These are phyloP conservation scores for Andrena minutula DNA, from an alignment of 2,888 invertebrate genomes.

Conservation along the genomic window DNA sequence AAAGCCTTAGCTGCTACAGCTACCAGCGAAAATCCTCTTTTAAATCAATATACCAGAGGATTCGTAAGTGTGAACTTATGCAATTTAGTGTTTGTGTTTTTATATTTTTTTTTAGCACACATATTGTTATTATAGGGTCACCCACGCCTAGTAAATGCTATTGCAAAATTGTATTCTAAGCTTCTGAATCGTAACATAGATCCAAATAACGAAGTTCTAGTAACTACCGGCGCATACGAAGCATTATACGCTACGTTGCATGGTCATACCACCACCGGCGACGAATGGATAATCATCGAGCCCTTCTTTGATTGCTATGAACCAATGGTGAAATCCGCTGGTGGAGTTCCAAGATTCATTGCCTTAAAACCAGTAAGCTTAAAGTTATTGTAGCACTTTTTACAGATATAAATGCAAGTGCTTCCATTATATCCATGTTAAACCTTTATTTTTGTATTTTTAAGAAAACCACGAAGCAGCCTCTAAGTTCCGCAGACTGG, in stretches of 20 bases:
- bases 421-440: no score
- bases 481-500: constrained; percentile 93
- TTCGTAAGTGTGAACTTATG: constrained; percentile 89
- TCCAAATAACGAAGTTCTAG: constrained; percentile 93
- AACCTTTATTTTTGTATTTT: constrained; percentile 6
- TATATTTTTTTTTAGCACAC: neutral
- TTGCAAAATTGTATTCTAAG: constrained; percentile 94
- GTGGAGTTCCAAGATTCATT: constrained; percentile 94
- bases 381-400: neutral
- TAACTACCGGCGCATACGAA: constrained; percentile 98
- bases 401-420: neutral
- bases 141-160: constrained; percentile 93
- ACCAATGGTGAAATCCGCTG: constrained; percentile 96
- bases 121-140: constrained; percentile 90
- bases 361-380: constrained; percentile 92
- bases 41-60: constrained; percentile 97
- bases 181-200: constrained; percentile 92
- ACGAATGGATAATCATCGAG: constrained; percentile 98
- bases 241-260: constrained; percentile 94
- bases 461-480: constrained; percentile 86
- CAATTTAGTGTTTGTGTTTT: neutral
- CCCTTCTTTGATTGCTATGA: constrained; percentile 99
- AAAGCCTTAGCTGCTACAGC: constrained; percentile 90
- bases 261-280: constrained; percentile 94
- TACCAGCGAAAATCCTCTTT: constrained; percentile 89